These are phyloP conservation scores for Ectobius pallidus DNA, from an alignment of 2,888 invertebrate species.

Conservation along the genomic window DNA sequence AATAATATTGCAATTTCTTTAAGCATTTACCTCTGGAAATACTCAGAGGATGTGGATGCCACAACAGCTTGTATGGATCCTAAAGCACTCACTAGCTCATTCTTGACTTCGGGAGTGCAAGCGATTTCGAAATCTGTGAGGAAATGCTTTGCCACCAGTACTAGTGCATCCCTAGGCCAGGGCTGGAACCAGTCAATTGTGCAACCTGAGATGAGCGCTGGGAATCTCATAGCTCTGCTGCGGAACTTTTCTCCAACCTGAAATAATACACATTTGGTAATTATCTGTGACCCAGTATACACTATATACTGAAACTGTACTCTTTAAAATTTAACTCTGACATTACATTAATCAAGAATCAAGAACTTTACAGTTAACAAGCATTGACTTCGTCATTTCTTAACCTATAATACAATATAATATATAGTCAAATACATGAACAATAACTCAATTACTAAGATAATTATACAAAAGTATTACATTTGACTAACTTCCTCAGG, in stretches of 20 bases:
- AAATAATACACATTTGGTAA: conserved; percentile 43
- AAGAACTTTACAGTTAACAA: no score
- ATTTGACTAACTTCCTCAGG: no score
- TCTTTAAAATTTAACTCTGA: no score
- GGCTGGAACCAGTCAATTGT: conserved; percentile 99
- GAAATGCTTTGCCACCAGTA: conserved; percentile 92
- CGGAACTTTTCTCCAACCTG: conserved; percentile 96
- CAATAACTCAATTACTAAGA: no score
- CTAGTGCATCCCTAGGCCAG: conserved; percentile 95
- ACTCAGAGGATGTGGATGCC: conserved; percentile 80
- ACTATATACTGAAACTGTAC: no score
- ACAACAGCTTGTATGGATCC: conserved; percentile 95
- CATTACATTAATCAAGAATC: no score
- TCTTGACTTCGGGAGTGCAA: conserved; percentile 82
- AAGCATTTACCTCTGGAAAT: conserved; percentile 78
- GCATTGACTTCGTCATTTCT: no score
- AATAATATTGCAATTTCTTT: no score
- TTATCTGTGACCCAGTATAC: no score
- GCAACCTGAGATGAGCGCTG: conserved; percentile 95
- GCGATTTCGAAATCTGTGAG: conserved; percentile 87
- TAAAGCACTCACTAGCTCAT: conserved; percentile 84
- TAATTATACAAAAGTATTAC: no score
- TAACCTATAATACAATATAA: no score
- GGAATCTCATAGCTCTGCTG: conserved; percentile 88
- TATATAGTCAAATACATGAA: no score